Conservation (phyloP, 2,888 invertebrate species). For the Dicranocentrus wangi region DNA sequence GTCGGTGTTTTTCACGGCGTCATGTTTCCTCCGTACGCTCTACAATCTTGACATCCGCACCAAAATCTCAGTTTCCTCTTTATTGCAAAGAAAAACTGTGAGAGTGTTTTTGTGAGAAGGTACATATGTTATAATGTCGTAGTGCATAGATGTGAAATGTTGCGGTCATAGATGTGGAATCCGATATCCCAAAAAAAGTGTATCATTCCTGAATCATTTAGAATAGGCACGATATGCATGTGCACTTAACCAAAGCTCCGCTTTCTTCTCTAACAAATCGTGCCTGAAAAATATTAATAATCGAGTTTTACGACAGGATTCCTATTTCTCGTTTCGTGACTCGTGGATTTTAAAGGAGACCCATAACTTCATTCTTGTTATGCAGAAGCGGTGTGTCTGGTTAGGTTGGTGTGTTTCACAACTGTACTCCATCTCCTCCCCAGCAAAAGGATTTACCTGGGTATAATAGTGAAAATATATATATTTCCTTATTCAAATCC, state of each 20-base stretch:
- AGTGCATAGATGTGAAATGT: no score
- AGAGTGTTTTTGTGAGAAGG: no score
- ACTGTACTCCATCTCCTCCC: no score
- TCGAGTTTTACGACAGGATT: constrained; percentile 48
- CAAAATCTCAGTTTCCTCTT: no score
- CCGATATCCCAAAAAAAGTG: background rate
- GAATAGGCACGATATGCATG: background rate
- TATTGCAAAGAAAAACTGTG: no score
- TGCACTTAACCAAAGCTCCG: background rate
- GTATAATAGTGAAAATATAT: no score
- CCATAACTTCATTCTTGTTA: no score
- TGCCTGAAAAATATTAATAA: constrained; percentile 38
- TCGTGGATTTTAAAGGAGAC: constrained; percentile 33
- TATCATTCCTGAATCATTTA: background rate
- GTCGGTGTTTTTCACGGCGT: constrained; percentile 47
- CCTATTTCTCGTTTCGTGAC: constrained; percentile 48
- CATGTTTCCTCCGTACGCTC: constrained; percentile 43
- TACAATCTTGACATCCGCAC: no score
- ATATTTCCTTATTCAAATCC: background rate
- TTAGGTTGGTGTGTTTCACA: no score
- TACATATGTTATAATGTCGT: no score
- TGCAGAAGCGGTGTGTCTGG: no score
- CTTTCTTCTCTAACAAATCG: background rate
- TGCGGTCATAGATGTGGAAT: background rate
- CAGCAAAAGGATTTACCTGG: no score